Evolutionary conservation across 1,140 invertebrate genomes (phyloP), one percentile per base, ranked within the genome.

Genomic region (Vanessa tameamea): DNA sequence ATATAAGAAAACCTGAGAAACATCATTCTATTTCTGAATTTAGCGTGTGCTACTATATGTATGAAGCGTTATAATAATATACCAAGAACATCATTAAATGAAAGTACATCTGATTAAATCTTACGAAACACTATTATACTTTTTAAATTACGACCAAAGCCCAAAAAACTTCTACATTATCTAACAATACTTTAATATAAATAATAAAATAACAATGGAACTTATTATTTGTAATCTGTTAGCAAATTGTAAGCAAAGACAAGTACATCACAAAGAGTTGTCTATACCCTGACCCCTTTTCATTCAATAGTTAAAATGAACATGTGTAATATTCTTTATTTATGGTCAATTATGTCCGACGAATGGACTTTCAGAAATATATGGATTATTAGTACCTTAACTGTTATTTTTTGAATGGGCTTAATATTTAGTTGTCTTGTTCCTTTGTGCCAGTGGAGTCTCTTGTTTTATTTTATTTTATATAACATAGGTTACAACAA

Each of bases 271-370:
- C 70, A 73, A 72, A 57, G 37, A 72, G 26, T 76, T 31, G 57
- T 77, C 73, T 77, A 76, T 67, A 64, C 0, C 61, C 55, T 80
- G 77, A 75, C 80, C 83, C 79, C 69, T 75, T 82, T 83, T 64
- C 76, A 70, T 78, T 43, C 63, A 79, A 78, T 80, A 83, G 83
- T 81, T 78, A 79, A 79, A 83, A 82, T 82, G 83, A 88, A 90
- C 86, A 91, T 82, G 81, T 89, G 86, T 91, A 82, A 85, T 87
- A 76, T 85, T 57, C 79, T 83, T 91, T 89, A 91, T 91, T 89
- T 91, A 91, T 91, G 88, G 89, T 88, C 88, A 90, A 89, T 91
- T 91, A 91, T 89, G 84, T 84, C 80, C 76, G 75, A 80, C 69
- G 63, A 72, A 86, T 76, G 80, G 84, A 83, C 84, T 73, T 78